These are phyloP conservation scores for Luscinia luscinia DNA, from an alignment of 2,797 vertebrate genomes.

Conservation along the genomic window DNA sequence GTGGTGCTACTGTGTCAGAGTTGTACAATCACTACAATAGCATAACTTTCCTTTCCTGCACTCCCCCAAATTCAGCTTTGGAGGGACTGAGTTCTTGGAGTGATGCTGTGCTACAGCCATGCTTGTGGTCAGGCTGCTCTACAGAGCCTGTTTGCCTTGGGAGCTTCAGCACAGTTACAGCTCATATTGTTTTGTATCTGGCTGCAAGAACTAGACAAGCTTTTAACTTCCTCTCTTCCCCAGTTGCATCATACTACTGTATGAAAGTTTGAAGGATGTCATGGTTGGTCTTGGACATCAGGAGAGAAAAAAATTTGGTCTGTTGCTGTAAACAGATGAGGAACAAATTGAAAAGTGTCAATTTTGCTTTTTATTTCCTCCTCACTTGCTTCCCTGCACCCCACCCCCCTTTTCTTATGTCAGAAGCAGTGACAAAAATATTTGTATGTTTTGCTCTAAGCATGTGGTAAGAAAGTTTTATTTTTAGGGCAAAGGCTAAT, in stretches of 20 bases:
- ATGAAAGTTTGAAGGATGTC: not conserved
- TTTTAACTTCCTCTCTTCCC: not conserved
- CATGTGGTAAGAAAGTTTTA: not conserved
- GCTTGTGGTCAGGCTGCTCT: not conserved
- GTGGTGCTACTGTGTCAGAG: accelerated
- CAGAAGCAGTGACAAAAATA: not conserved
- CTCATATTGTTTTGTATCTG: not conserved
- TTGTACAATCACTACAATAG: not conserved
- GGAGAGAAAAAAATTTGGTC: not conserved
- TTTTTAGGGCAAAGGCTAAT: not conserved
- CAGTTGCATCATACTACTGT: not conserved
- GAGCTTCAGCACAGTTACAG: not conserved
- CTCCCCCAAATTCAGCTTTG: not conserved
- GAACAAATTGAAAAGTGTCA: too few relatives aligned
- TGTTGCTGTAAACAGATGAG: too few relatives aligned
- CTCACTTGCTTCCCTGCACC: accelerated
- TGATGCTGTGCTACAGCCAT: not conserved
- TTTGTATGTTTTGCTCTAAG: not conserved
- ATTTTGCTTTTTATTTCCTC: not conserved
- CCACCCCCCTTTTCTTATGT: not conserved
- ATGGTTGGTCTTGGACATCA: not conserved
- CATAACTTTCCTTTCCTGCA: not conserved
- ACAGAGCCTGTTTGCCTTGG: not conserved
- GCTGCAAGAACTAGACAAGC: not conserved
- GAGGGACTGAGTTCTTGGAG: not conserved